phyloP scores from a whole-genome alignment of 2,113 vertebrate species.

The Myiozetetes cayanensis region DNA sequence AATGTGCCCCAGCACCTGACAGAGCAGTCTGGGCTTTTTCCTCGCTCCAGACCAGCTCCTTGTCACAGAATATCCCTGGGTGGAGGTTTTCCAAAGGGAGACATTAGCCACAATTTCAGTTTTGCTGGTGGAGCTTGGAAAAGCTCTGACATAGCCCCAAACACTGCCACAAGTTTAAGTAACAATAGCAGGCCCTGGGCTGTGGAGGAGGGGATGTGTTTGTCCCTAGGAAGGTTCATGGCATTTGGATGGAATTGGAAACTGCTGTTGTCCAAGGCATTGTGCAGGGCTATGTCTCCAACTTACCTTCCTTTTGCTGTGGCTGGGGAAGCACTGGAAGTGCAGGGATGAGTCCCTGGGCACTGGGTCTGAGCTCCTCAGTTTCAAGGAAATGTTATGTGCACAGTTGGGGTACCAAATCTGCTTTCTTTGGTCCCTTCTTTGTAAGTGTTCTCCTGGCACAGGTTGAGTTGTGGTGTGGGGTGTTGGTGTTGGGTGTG shows the following conservation, averaged over 20 bases:
- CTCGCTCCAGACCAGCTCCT: neutral
- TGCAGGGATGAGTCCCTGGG: neutral
- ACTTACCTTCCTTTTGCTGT: neutral
- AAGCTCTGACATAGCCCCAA: neutral
- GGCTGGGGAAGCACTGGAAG: neutral
- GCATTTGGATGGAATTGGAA: neutral
- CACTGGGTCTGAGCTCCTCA: neutral
- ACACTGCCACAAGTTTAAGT: neutral
- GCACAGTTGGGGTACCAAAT: neutral
- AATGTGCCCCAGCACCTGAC: neutral
- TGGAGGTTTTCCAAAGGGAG: neutral
- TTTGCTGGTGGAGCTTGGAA: neutral
- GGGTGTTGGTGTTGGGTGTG: fast-evolving
- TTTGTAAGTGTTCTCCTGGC: neutral
- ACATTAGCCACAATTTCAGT: neutral
- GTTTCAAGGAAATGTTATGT: neutral
- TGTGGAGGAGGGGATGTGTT: neutral
- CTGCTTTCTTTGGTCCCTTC: neutral
- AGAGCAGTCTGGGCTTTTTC: neutral
- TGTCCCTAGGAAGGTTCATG: neutral
- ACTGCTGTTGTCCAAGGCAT: neutral
- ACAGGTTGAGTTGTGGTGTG: neutral
- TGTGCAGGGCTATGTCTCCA: neutral
- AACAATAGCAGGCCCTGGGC: neutral
- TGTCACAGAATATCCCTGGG: neutral